Base-by-base conservation (phyloP, 2,113 vertebrate species). In the Coptodon rendalli region DNA sequence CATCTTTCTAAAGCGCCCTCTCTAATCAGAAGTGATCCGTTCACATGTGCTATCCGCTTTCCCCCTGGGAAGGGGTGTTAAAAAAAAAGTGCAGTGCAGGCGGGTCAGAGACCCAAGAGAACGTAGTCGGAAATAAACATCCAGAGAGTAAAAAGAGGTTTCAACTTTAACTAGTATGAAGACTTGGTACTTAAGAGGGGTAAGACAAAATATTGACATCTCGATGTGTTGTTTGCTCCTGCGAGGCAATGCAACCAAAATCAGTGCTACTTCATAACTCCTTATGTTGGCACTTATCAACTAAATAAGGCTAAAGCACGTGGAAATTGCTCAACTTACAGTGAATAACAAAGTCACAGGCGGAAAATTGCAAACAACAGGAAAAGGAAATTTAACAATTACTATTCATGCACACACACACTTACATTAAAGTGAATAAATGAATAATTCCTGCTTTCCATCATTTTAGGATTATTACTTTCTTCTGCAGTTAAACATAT, bases 11-110 rank as follows among this genome's bases (percentile, higher is more conserved):
- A 93, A 92, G 92, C 89, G 80, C 29, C 85, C 48, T 66, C 50
- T 73, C 92, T 95, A 93, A 95, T 96, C 92, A 95, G 93, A 95
- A 92, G 90, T 93, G 94, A 96, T 95, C 93, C 17, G 89, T 83
- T 94, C 93, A 89, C 93, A 91, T 93, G 94, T 87, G 93, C 80
- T 79, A 87, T 89, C 85, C 85, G 50, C 86, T 81, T 86, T 89
- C 89, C 93, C 88, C 82, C n/a, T 50, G 85, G 93, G 90, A 91
- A 66, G 19, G 45, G 84, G 45, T 80, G 68, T 53, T 66, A 38
- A 14, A 68, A 0, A 43, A 66, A 38, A 68, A 82, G 59, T 66
- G 34, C 61, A 50, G 63, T 83, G 85, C 52, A 88, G 85, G 81
- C 68, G 38, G 61, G 85, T 83, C 82, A 81, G 24, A 93, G 79